Conservation (phyloP, 2,888 invertebrate species). For the Parnassius glacialis region DNA sequence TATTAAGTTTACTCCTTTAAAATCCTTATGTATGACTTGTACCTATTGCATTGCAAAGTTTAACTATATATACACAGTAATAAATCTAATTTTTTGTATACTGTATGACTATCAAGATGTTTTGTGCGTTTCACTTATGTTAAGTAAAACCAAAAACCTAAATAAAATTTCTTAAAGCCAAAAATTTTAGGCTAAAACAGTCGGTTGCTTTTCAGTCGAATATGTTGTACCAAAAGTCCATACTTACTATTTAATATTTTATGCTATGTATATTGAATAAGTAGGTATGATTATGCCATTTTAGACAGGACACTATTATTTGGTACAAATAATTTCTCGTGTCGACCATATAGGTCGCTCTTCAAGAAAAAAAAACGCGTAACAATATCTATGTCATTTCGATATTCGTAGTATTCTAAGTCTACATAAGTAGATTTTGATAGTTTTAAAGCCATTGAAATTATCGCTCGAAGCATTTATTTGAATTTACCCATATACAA, state of each 20-base stretch:
- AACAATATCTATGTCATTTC: neutral
- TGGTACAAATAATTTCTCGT: neutral
- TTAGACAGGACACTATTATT: neutral
- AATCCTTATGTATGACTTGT: constrained; percentile 51
- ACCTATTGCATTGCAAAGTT: constrained; percentile 54
- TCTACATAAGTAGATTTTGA: neutral
- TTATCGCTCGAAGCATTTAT: neutral
- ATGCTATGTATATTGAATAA: neutral
- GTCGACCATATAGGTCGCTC: neutral
- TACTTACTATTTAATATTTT: neutral
- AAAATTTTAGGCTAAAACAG: constrained; percentile 12
- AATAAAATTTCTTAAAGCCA: constrained; percentile 6
- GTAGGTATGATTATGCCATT: neutral
- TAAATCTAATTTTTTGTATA: constrained; percentile 40
- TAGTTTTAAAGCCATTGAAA: constrained; percentile 1
- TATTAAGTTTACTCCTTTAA: neutral
- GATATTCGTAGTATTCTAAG: neutral
- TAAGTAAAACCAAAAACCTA: constrained; percentile 24
- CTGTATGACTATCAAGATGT: constrained; percentile 56
- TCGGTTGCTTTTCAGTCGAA: constrained; percentile 16
- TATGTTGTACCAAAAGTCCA: neutral
- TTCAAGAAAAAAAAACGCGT: neutral
- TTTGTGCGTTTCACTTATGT: constrained; percentile 61
- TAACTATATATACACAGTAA: constrained; percentile 42
- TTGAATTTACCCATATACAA: neutral